Evolutionary conservation across 1,140 invertebrate genomes (phyloP).

Genomic region (Pogonomyrmex californicus): DNA sequence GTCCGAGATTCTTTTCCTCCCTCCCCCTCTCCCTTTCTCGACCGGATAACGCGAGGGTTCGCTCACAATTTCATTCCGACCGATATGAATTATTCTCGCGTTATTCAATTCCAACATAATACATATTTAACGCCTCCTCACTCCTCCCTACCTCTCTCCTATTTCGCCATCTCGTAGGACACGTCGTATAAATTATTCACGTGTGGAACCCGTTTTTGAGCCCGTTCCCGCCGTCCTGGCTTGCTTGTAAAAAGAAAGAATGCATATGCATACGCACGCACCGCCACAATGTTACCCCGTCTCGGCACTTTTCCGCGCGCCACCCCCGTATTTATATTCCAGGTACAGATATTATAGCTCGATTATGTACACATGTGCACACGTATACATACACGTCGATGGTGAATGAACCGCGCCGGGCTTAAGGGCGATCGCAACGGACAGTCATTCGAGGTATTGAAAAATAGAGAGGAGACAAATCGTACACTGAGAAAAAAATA

Average conservation of each 20-base stretch:
- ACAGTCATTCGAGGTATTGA: neutral
- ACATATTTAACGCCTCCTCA: constrained; percentile 54
- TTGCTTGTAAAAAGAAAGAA: constrained; percentile 50
- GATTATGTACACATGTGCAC: neutral
- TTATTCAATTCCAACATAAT: constrained; percentile 64
- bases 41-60: neutral
- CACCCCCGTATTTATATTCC: constrained; percentile 31
- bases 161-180: constrained; percentile 59
- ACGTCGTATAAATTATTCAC: constrained; percentile 62
- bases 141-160: neutral
- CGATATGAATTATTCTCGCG: constrained; percentile 63
- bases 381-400: neutral
- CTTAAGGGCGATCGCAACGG: constrained; percentile 13
- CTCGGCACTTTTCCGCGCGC: neutral
- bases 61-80: constrained; percentile 29
- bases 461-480: constrained; percentile 23
- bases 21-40: too few species aligned
- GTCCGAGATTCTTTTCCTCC: neutral
- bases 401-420: neutral
- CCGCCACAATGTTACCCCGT: constrained; percentile 21
- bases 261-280: constrained; percentile 58
- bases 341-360: constrained; percentile 5
- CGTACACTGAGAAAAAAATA: neutral
- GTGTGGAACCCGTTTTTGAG: constrained; percentile 51
- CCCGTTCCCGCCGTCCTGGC: constrained; percentile 15